Percentiles rank a stretch among this genome's conserved stretches.
Evolutionary conservation across 2,113 vertebrate genomes (phyloP).

Genomic region (Larimichthys crocea): DNA sequence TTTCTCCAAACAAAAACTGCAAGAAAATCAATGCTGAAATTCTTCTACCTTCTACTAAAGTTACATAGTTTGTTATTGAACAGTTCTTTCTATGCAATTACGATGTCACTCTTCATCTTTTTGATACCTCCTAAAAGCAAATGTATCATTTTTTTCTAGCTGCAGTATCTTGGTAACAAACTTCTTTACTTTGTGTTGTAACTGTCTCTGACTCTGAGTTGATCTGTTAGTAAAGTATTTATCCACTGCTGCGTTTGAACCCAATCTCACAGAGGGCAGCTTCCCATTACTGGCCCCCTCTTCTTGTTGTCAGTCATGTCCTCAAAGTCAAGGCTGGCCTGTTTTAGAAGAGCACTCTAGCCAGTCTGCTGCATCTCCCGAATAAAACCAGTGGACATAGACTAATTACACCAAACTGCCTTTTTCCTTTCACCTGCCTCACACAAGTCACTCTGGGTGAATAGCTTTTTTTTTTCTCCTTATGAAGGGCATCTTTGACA

Average conservation of each 20-base stretch:
- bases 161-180: too few species aligned
- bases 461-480: constrained; percentile 29
- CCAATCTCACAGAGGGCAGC: constrained; percentile 45
- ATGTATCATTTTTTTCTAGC: background rate
- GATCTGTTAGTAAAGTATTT: constrained; percentile 25
- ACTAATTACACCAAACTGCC: constrained; percentile 69
- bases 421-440: constrained; percentile 60
- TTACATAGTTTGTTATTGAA: background rate
- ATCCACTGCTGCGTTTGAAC: constrained; percentile 31
- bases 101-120: background rate
- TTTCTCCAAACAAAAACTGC: background rate
- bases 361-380: constrained; percentile 4
- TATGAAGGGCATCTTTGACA: constrained; percentile 36
- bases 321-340: constrained; percentile 58
- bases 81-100: background rate
- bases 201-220: background rate
- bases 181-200: background rate
- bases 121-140: background rate
- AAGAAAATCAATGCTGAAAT: background rate
- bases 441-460: constrained; percentile 51
- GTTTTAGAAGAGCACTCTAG: constrained; percentile 45
- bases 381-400: constrained; percentile 35
- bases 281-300: constrained; percentile 36
- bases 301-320: constrained; percentile 22
- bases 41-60: background rate